Conservation (phyloP, 2,113 vertebrate species). For the Azemiops feae region DNA sequence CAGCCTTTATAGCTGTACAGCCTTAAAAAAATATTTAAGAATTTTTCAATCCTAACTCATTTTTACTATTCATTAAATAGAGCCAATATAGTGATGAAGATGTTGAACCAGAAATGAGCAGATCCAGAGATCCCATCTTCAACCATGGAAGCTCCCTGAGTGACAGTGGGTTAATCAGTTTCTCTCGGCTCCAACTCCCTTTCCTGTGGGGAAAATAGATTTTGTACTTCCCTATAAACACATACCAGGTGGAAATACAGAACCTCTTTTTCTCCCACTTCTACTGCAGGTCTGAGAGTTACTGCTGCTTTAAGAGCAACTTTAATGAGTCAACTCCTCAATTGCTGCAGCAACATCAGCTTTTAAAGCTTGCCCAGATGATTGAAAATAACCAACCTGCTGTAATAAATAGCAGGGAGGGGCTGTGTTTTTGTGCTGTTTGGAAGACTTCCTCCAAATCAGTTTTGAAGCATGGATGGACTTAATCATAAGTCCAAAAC, state of each 20-base stretch:
- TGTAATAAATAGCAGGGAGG: neutral
- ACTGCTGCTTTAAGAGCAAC: neutral
- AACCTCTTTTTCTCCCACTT: neutral
- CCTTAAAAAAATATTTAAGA: no score
- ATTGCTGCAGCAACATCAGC: neutral
- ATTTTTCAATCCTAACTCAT: no score
- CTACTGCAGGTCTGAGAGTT: neutral
- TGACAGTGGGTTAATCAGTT: neutral
- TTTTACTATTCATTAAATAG: no score
- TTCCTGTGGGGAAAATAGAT: neutral
- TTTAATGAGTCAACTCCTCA: neutral
- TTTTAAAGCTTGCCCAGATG: neutral
- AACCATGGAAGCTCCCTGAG: neutral
- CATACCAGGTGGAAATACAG: neutral
- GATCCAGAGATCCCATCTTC: neutral
- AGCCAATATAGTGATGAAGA: no score
- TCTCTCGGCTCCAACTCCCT: neutral
- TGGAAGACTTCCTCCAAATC: neutral
- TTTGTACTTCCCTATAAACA: neutral
- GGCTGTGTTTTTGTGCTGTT: neutral
- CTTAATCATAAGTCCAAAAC: neutral
- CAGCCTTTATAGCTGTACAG: no score
- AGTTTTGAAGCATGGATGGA: neutral
- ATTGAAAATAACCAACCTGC: neutral
- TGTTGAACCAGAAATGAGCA: neutral